phyloP scores from a whole-genome alignment of 2,888 invertebrate genomes.

The Calameuta idolon region DNA sequence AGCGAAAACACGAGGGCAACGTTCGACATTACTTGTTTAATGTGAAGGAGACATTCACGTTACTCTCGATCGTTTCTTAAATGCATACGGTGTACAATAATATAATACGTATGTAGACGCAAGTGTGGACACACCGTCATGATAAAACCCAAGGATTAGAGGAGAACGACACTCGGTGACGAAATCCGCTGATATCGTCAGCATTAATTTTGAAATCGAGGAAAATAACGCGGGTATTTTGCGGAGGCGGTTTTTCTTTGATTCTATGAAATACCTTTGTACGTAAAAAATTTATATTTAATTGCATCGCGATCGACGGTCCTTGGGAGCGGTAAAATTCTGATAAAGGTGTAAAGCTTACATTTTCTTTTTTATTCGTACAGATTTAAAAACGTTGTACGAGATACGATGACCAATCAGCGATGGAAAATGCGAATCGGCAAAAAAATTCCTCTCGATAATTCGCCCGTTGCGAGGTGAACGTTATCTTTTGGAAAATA shows the following conservation, averaged over 20 bases:
- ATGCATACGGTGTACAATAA: background rate
- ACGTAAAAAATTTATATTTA: background rate
- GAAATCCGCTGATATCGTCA: background rate
- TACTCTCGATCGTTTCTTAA: background rate
- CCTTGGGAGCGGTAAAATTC: background rate
- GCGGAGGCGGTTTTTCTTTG: background rate
- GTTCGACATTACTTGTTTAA: constrained; percentile 35
- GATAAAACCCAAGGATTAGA: background rate
- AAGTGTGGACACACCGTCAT: background rate
- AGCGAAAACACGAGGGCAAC: constrained; percentile 55
- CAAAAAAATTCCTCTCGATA: background rate
- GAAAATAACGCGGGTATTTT: background rate
- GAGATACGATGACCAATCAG: background rate
- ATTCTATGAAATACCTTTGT: background rate
- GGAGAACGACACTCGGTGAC: background rate
- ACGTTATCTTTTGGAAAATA: background rate
- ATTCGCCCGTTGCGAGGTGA: background rate
- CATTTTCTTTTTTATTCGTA: background rate
- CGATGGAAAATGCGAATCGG: background rate
- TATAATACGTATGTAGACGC: background rate
- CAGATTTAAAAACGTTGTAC: background rate
- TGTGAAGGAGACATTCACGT: background rate
- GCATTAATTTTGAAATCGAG: background rate
- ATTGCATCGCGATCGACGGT: background rate
- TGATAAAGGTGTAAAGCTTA: background rate